Evolutionary conservation across 2,888 invertebrate species (phyloP).

Genomic region (Zaprionus lineosus): DNA sequence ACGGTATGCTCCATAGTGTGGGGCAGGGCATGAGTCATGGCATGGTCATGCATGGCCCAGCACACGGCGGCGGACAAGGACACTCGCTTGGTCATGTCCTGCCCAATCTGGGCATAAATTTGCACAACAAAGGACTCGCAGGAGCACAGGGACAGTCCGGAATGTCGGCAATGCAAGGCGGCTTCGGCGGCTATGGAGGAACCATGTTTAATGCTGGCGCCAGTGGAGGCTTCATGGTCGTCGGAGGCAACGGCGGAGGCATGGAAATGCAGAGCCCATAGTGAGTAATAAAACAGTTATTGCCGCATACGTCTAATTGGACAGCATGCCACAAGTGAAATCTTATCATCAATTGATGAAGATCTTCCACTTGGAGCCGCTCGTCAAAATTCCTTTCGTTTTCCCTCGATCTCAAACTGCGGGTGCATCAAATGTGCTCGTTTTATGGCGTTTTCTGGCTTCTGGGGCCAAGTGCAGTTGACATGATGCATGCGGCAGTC

Average conservation of each 20-base stretch:
- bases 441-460: slow-evolving; percentile 39
- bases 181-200: slow-evolving; percentile 48
- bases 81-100: slow-evolving; percentile 72
- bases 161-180: slow-evolving; percentile 37
- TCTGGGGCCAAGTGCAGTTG: slow-evolving; percentile 49
- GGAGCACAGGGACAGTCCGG: slow-evolving; percentile 20
- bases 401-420: slow-evolving; percentile 38
- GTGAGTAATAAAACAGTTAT: slow-evolving; percentile 58
- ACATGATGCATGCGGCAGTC: slow-evolving; percentile 27
- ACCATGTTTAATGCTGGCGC: slow-evolving; percentile 57
- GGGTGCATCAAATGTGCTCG: slow-evolving; percentile 4
- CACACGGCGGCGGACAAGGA: slow-evolving; percentile 30
- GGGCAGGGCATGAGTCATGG: slow-evolving; percentile 22
- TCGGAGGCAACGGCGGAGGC: slow-evolving; percentile 43
- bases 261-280: slow-evolving; percentile 64
- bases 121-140: slow-evolving; percentile 56
- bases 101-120: slow-evolving; percentile 74
- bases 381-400: slow-evolving; percentile 59
- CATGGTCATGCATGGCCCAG: slow-evolving; percentile 17
- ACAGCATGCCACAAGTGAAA: slow-evolving; percentile 50
- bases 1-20: slow-evolving; percentile 20
- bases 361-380: slow-evolving; percentile 40
- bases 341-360: slow-evolving; percentile 73
- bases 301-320: slow-evolving; percentile 41
- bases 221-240: slow-evolving; percentile 50